phyloP scores from a whole-genome alignment of 2,797 vertebrate genomes.

The Siniperca scherzeri region DNA sequence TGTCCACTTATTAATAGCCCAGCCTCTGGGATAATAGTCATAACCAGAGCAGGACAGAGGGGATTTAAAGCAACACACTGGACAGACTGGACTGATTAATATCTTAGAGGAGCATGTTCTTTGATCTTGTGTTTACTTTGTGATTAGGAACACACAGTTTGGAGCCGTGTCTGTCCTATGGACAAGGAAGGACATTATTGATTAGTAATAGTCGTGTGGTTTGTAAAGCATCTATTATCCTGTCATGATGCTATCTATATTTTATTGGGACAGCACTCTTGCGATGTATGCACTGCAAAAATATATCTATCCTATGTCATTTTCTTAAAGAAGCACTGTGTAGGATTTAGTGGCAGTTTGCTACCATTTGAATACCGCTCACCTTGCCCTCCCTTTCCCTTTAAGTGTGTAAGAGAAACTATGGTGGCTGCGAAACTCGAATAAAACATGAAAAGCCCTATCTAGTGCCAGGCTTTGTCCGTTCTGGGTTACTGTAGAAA shows the following conservation, averaged over 20 bases:
- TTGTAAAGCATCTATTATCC: conserved; percentile 1
- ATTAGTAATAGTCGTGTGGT: conserved; percentile 32
- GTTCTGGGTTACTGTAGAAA: too few species aligned
- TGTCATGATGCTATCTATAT: not conserved
- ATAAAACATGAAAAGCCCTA: too few species aligned
- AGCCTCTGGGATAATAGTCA: conserved; percentile 74
- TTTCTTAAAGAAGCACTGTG: too few species aligned
- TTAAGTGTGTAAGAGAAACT: too few species aligned
- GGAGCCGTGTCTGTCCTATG: conserved; percentile 30
- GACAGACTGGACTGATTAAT: conserved; percentile 76
- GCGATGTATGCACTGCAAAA: not conserved
- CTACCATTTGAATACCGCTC: too few species aligned
- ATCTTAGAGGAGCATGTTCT: conserved; percentile 59
- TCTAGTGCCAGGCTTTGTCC: too few species aligned
- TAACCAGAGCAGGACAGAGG: conserved; percentile 73
- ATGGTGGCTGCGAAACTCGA: too few species aligned
- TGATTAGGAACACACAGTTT: conserved; percentile 53
- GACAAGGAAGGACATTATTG: conserved; percentile 46
- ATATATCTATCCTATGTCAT: not conserved
- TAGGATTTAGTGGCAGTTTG: too few species aligned
- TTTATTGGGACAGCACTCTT: not conserved
- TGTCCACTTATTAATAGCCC: conserved; percentile 81
- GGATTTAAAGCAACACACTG: conserved; percentile 60
- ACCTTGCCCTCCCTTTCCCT: too few species aligned
- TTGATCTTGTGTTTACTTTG: conserved; percentile 69